Percentiles rank a stretch among this genome's conserved stretches.
Evolutionary conservation across 2,888 invertebrate species (phyloP).

Genomic region (Hyles lineata): DNA sequence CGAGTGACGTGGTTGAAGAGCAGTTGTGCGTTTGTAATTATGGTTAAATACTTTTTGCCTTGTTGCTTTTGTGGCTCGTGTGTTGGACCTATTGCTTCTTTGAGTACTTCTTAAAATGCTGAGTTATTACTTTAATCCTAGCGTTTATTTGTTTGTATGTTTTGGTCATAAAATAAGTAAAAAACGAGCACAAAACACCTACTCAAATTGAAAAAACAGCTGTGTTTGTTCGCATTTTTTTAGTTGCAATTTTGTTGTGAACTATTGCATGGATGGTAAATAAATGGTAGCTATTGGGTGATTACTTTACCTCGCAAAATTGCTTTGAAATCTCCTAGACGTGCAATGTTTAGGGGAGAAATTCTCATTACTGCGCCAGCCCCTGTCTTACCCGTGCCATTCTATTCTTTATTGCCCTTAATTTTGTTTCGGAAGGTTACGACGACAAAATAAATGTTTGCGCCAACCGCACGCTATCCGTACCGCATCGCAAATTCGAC

Average conservation of each 20-base stretch:
- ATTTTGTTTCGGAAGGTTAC: conserved; percentile 71
- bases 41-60: not conserved
- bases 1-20: not conserved
- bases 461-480: conserved; percentile 52
- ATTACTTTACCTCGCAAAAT: conserved; percentile 26
- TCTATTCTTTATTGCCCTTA: conserved; percentile 67
- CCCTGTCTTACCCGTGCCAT: conserved; percentile 52
- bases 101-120: too few relatives aligned
- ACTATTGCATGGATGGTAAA: not conserved
- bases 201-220: not conserved
- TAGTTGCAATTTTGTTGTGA: not conserved
- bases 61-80: not conserved
- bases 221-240: not conserved
- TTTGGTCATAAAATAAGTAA: too few relatives aligned
- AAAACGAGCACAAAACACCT: too few relatives aligned
- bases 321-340: conserved; percentile 27
- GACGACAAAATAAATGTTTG: conserved; percentile 71
- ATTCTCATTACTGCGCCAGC: conserved; percentile 70
- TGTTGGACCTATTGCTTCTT: not conserved
- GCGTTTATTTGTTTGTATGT: too few relatives aligned
- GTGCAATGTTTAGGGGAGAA: conserved; percentile 53
- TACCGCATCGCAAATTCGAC: conserved; percentile 22
- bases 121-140: too few relatives aligned
- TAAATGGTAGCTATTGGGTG: not conserved
- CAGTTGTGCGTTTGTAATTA: not conserved